Conservation (phyloP, 2,888 invertebrate species). For the Diabrotica balteata region DNA sequence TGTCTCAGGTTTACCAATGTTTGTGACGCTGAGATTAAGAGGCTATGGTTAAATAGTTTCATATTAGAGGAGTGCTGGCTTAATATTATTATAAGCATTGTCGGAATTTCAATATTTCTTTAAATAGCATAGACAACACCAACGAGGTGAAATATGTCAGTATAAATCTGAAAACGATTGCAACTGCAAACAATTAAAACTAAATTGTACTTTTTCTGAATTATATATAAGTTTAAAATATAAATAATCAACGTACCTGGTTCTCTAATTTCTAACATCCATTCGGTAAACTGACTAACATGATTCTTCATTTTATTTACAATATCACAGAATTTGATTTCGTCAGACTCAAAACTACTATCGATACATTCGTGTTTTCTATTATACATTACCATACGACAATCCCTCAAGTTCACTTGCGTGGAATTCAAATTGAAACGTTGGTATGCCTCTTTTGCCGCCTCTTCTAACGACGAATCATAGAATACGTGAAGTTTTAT, state of each 20-base stretch:
- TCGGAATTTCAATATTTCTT: too few relatives aligned
- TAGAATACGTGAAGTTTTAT: constrained; percentile 66
- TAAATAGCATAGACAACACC: too few relatives aligned
- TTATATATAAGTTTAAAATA: too few relatives aligned
- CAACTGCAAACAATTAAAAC: too few relatives aligned
- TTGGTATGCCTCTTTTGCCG: constrained; percentile 68
- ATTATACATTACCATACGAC: constrained; percentile 76
- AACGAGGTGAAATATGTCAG: too few relatives aligned
- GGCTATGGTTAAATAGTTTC: too few relatives aligned
- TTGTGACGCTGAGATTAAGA: too few relatives aligned
- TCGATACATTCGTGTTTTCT: constrained; percentile 69
- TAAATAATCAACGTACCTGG: constrained; percentile 51
- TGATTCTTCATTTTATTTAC: constrained; percentile 28
- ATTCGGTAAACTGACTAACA: constrained; percentile 62
- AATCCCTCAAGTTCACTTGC: constrained; percentile 69
- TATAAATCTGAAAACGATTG: too few relatives aligned
- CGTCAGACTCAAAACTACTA: constrained; percentile 71
- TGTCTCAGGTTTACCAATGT: too few relatives aligned
- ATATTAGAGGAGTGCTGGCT: too few relatives aligned
- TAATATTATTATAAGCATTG: too few relatives aligned
- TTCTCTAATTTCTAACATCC: constrained; percentile 73
- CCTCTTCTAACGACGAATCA: constrained; percentile 67
- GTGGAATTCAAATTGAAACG: constrained; percentile 65
- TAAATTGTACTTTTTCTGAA: too few relatives aligned
- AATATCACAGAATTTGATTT: constrained; percentile 59